Percentiles rank a stretch among this genome's conserved stretches.
These are phyloP conservation scores for Podotricha telesiphe DNA, from an alignment of 2,888 invertebrate genomes.

Conservation along the genomic window DNA sequence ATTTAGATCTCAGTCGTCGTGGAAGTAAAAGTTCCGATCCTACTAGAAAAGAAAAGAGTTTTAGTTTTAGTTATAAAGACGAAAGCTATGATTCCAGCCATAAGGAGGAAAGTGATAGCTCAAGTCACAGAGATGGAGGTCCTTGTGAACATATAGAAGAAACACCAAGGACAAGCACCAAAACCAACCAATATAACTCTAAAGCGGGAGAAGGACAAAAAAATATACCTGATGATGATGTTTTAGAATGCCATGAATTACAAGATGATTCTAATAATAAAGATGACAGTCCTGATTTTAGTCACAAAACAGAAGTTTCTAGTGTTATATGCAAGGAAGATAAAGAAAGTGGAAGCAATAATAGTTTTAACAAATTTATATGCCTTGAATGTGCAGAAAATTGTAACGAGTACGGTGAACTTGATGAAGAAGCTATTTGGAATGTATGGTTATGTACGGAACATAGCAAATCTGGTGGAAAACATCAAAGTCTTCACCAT, in stretches of 20 bases:
- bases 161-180: background rate
- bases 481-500: background rate
- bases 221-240: background rate
- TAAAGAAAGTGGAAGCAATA: too few relatives aligned
- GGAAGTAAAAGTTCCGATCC: constrained; percentile 23
- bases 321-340: constrained; percentile 11
- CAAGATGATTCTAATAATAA: constrained; percentile 9
- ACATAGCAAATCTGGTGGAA: background rate
- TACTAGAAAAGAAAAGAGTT: constrained; percentile 28
- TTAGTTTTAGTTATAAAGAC: constrained; percentile 28
- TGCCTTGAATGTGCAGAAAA: background rate
- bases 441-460: background rate
- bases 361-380: background rate
- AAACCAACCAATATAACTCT: background rate
- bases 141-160: constrained; percentile 2
- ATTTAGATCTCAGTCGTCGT: background rate
- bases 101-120: constrained; percentile 7
- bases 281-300: constrained; percentile 4
- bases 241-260: background rate
- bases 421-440: background rate
- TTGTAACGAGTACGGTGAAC: background rate
- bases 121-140: constrained; percentile 4
- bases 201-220: background rate
- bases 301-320: constrained; percentile 2
- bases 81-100: constrained; percentile 29